Evolutionary conservation across 2,888 invertebrate genomes (phyloP), one percentile per base, ranked within the genome.

Genomic region (Caenorhabditis drosophilae): DNA sequence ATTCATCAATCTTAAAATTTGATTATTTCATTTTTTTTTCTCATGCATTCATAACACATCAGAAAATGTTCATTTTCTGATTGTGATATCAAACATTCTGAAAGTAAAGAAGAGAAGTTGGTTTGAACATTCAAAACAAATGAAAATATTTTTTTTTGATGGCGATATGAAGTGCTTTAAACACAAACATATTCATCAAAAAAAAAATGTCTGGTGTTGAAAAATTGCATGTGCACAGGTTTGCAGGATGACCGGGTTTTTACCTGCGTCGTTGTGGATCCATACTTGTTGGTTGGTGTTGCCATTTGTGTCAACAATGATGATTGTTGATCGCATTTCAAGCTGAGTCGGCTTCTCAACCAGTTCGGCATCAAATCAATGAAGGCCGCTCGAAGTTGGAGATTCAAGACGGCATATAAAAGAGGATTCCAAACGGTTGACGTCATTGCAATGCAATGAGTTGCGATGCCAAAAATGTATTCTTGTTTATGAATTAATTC

Each of bases 401-500:
- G 70, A 53, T 81, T 81, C 31, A 81, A 67, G 42, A 79, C 67
- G 7, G 81, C 79, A 58, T 80, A 81, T 42, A 81, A 75, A 3
- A 81, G 59, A 25, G 79, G 81, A 41, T 80, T 81, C 79, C 80
- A 80, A 31, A 80, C 81, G 11, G 81, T 81, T 2, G 81, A 81
- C 4, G 81, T 81, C 81, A 81, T 81, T 9, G 81, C 80, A 38
- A 81, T 77, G 34, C 78, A 78, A 59, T 81, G 81, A 11, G 81
- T 79, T 6, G 75, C 69, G 36, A 81, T 80, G 9, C 81, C 81
- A 50, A 80, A 77, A 16, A 81, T 67, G 54, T 78, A 81, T 44
- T 81, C 79, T 49, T 81, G 79, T 15, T 67, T 66, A 41, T 72
- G 64, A 35, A 80, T 67, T 18, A 70, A 66, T 7, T 66, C 68